Base-by-base conservation (phyloP, 1,140 invertebrate genomes). In the Propsilocerus akamusi region DNA sequence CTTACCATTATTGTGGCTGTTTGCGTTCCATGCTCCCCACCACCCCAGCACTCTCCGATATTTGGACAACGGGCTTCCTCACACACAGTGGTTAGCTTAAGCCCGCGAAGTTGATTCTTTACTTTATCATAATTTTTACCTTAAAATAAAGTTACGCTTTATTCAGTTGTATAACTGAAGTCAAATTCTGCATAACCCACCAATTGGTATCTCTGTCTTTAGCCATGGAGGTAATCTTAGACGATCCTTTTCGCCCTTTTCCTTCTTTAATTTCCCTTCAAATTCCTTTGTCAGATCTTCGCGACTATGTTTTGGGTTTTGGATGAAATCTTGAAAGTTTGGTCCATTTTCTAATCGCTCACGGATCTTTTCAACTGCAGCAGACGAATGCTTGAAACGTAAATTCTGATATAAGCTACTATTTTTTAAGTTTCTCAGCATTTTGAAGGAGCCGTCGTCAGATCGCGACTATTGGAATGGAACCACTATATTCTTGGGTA, bases 41-140 rank as follows among this genome's bases (percentile, higher is more conserved):
- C 95, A 54, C 93, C 94, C 97, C 97, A 99, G 69, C 96, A 99
- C 71, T 98, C 94, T 20, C 94, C 93, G 57, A 99, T 98, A 68
- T 99, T 99, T 1, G 97, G 97, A 75, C 97, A 99, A 54, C 90
- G 73, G 0, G 97, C 97, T 71, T 99, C 97, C 65, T 99, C 93
- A 68, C 97, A 99, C 1, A 99, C 96, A 3, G 97, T 99, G 58
- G 91, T 86, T 8, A 99, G 70, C 57, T 95, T 97, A 11, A 98
- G 70, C 12, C 81, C 76, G 50, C 90, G 69, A 10, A 99, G 68
- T 60, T 92, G 84, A 47, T 83, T 73, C 61, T 97, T 99, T 12
- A 99, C 67, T 59, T 77, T 78, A 54, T 71, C 77, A 62, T 82
- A 94, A 68, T 90, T 91, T 58, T 82, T 73, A 26, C 84, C 76